Conservation (phyloP, 2,113 vertebrate genomes). For the Lota lota region DNA sequence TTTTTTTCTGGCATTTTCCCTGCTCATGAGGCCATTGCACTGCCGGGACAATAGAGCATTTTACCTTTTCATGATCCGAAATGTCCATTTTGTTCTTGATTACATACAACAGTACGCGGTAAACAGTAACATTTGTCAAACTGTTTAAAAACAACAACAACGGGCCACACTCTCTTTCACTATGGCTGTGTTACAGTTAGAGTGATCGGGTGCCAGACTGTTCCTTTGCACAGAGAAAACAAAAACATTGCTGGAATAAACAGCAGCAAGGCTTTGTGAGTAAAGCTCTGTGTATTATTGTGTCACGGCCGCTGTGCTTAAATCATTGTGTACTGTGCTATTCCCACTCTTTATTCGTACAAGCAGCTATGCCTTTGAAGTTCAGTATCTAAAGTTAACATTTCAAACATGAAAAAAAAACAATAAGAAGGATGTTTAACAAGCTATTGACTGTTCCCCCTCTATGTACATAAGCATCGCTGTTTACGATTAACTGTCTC, state of each 20-base stretch:
- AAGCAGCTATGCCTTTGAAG: neutral
- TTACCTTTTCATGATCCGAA: too few relatives aligned
- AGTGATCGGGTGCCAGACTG: constrained; percentile 31
- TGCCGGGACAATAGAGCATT: constrained; percentile 25
- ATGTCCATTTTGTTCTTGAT: too few relatives aligned
- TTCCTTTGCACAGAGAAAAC: constrained; percentile 35
- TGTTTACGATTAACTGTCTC: too few relatives aligned
- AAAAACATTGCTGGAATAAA: constrained; percentile 1
- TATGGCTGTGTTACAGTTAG: neutral
- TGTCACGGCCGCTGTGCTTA: neutral
- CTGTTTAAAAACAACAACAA: neutral
- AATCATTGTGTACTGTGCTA: constrained; percentile 29
- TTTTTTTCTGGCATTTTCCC: too few relatives aligned
- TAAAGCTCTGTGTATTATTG: constrained; percentile 5
- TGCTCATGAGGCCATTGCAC: too few relatives aligned
- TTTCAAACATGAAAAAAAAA: too few relatives aligned
- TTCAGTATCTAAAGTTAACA: too few relatives aligned
- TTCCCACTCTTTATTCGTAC: constrained; percentile 2
- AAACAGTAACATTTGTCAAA: too few relatives aligned
- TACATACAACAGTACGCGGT: too few relatives aligned
- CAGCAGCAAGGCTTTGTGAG: constrained; percentile 31
- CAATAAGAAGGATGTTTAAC: too few relatives aligned
- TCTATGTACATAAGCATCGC: too few relatives aligned
- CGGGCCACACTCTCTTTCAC: neutral
- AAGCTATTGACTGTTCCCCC: too few relatives aligned